Base-by-base conservation (phyloP, 2,888 invertebrate genomes). In the Sinhomidia bicolor region DNA sequence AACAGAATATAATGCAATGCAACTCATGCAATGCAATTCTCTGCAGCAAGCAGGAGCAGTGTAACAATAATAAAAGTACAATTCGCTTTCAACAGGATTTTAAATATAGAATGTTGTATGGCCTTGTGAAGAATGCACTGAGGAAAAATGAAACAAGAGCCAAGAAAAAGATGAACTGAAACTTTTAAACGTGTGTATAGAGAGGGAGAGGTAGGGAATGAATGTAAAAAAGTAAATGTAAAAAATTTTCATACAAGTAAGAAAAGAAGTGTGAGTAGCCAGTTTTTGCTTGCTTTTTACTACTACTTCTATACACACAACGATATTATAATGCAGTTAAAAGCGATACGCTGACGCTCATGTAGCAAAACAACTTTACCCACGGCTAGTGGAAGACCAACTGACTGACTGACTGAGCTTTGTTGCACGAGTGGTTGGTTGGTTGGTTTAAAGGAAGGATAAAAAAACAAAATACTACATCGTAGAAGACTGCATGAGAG, bases 331-430 rank as follows among this genome's bases (percentile, higher is more conserved):
- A 74, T 9, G 51, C 7, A 29, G 20, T 10, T 20, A 36, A 9
- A 44, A 41, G 26, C 12, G 78, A 68, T 54, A 54, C 78, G 78
- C 65, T 47, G 76, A 60, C 78, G 32, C 32, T 86, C 71, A 65
- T 87, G 78, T 29, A 78, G 78, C 78, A 78, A 78, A 78, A 78
- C 51, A 83, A 65, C 88, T 88, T 88, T 82, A 88, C 88, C 60
- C 82, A 88, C 88, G 82, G 88, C 88, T 62, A 88, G 88, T 88
- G 82, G 74, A 88, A 82, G 54, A 88, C 88, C 82, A 74, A 88
- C 88, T 88, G 88, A 88, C 85, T 85, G 74, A 74, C 60, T 87
- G 82, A 82, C 68, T 79, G 60, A 65, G 88, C 88, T 76, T 82
- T 88, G 88, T 78, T 76, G 88, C 76, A 74, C 60, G 86, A 86